Evolutionary conservation across 2,797 vertebrate genomes (phyloP), one percentile per base, ranked within the genome.

Genomic region (Pipistrellus pipistrellus): DNA sequence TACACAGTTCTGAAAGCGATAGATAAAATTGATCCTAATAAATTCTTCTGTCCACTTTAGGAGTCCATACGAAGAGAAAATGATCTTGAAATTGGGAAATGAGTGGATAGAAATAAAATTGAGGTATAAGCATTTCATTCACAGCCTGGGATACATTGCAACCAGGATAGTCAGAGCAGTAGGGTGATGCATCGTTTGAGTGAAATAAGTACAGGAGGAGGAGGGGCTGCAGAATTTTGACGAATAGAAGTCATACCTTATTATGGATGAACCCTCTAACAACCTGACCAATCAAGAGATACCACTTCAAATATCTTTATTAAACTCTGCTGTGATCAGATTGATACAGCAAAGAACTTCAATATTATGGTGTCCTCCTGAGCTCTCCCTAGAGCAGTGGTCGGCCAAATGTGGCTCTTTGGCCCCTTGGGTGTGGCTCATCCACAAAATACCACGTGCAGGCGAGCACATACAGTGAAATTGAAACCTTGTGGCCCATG

Each of bases 11-110:
- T 93, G 51, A 95, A 95, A 96, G 85, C 20, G 51, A 94, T 92
- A 94, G 66, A 93, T 95, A 93, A 96, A 96, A 96, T 68, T 83
- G 88, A 96, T 96, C 76, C 84, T 91, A 87, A 93, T 93, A 94
- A 96, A 97, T 87, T 96, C 81, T 90, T 88, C 89, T 77, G 32
- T 92, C 38, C 38, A 84, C 55, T 92, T n/a, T 82, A 82, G 85
- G 94, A 92, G 91, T 95, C 85, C 90, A 59, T 94, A 96, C 27
- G 41, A 76, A 75, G 62, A 92, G 84, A 91, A 93, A 94, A 81
- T 88, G n/a, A 87, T 95, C 69, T 82, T 69, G 53, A 91, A 94
- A 86, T 81, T 91, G 30, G 64, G 76, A 94, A 93, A 92, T 35
- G 57, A 41, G 35, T 6, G 68, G 57, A 55, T 94, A 41, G 44